phyloP scores from a whole-genome alignment of 2,113 vertebrate species.

The human (Homo sapiens) region DNA sequence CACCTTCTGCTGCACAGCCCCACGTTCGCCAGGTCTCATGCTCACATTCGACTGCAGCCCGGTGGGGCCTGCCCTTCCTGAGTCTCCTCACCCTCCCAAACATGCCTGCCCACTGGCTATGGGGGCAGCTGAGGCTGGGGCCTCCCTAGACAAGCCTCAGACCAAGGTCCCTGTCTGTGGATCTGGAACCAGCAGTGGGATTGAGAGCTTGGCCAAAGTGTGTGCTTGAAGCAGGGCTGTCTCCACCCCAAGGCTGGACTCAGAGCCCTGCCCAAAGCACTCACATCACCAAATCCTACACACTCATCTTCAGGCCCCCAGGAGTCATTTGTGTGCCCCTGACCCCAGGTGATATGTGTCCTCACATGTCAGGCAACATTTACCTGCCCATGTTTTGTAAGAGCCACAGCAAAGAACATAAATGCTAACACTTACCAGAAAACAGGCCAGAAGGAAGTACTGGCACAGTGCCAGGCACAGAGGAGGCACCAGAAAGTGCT shows the following conservation, averaged over 20 bases:
- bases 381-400: background rate
- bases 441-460: background rate
- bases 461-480: background rate
- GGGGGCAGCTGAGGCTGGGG: background rate
- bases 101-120: background rate
- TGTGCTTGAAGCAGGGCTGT: background rate
- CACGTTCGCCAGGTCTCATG: fast-evolving
- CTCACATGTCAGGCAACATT: background rate
- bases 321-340: background rate
- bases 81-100: background rate
- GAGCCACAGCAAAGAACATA: background rate
- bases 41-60: fast-evolving
- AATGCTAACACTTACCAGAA: background rate
- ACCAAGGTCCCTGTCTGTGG: background rate
- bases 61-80: fast-evolving
- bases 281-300: background rate
- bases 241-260: background rate
- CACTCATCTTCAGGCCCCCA: background rate
- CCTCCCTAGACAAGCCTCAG: background rate
- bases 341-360: background rate
- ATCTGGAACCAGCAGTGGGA: too few species aligned
- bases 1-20: background rate
- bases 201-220: background rate
- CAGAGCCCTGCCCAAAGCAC: background rate
- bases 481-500: background rate